Evolutionary conservation across 2,888 invertebrate genomes (phyloP), one percentile per base, ranked within the genome.

Genomic region (Ypsolopha scabrella): DNA sequence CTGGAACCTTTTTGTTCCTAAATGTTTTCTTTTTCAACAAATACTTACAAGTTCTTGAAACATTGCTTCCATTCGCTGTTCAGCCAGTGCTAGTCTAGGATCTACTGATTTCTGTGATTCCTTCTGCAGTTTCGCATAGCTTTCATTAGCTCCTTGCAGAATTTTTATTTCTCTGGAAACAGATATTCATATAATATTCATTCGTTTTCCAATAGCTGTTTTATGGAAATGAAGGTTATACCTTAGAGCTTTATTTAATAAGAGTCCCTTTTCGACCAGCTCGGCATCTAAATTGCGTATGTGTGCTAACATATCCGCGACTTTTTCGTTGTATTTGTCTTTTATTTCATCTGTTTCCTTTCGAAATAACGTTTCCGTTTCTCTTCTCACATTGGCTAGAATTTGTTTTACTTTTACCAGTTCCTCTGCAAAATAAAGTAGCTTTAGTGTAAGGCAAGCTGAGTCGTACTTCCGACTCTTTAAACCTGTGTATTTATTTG

Each of bases 341-440:
- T 86, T 90, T 0, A 90, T 68, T 50, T 80, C 79, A 6, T 82
- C 81, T 48, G 91, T 74, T 68, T 93, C 91, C n/a, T 65, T 76
- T 59, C 89, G 89, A 41, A 89, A 82, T 55, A 81, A 86, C 0
- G 73, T 65, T 54, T 90, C 88, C 0, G 89, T 83, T 49, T 90
- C 88, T 41, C 86, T 83, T 65, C 89, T 85, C 0, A 89, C 75
- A 50, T 80, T 82, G 0, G 81, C 74, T 50, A 91, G 72, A 1
- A 74, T 76, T 48, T 81, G 72, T 44, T 90, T 89, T 34, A 91
- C 61, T 56, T 85, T 74, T 7, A 71, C 61, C 37, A 88, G 68
- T 72, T 92, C 90, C 53, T 86, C 91, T 87, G 70, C 62, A 77
- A 77, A 54, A 48, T 49, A 55, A 36, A 24, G 4, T 24, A 24